Base-by-base conservation (phyloP, 2,797 vertebrate genomes). In the Emydoidea blandingii region DNA sequence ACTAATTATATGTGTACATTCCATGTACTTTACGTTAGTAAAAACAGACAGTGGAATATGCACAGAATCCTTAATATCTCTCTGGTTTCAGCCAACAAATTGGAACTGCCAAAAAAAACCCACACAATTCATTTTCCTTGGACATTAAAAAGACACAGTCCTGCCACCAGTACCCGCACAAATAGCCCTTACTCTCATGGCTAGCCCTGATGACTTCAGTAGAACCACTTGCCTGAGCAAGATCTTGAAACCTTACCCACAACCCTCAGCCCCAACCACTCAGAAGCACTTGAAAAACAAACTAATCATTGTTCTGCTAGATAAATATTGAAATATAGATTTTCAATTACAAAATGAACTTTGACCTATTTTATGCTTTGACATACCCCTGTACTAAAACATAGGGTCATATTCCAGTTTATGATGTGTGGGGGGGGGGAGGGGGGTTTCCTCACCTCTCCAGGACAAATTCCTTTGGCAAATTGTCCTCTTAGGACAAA, bases 291-390 rank as follows among this genome's bases (percentile, higher is more conserved):
- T 53, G 9, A 44, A 76, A 93, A 80, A 97, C 93, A 96, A 86
- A 95, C 93, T 2, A 52, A 82, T 92, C 96, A 93, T 92, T 97
- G 95, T 97, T 86, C 95, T 49, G 83, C 52, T 94, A 96, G 81
- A 89, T 29, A 96, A 97, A 97, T 95, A 93, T 86, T 94, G 95
- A 79, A 94, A 81, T 91, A 81, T 92, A 88, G 86, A 54, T 97
- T 97, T 95, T 92, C 95, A n/a, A 94, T 97, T 96, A 95, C 94
- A 85, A 95, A 87, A 29, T 95, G 93, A 97, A 97, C 97, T 97
- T 96, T 95, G 96, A 93, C 95, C 96, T 93, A 34, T 94, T 91
- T 94, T 96, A 94, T 92, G 86, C 94, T 96, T 96, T 97, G 97
- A 96, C 92, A 97, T 91, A 83, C 80, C 59, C 81, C 8, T 59